Evolutionary conservation across 2,113 vertebrate species (phyloP), one percentile per base, ranked within the genome.

Genomic region (Pterocles orientalis): DNA sequence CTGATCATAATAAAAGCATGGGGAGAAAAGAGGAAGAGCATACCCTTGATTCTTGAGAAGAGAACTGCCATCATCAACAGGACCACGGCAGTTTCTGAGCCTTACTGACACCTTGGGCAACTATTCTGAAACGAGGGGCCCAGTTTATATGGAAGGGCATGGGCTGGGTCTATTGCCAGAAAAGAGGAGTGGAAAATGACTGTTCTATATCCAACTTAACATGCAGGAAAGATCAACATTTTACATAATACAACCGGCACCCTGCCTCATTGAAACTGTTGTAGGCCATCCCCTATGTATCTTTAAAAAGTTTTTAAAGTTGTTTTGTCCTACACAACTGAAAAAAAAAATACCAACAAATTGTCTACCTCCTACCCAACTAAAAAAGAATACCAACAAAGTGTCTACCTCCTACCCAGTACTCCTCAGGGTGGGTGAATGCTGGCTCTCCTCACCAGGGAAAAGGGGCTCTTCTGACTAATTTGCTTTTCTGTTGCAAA

Each of bases 181-280:
- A 62, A 70, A 96, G 93, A 96, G 91, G 94, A 57, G 58, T 92
- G 50, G 78, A 69, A 88, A 45, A 20, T 0, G 0, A 54, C 88
- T 83, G 17, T 39, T 95, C 83, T 72, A 21, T 65, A 96, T 92
- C 88, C 83, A 87, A 80, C 96, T 95, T 94, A 77, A 77, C 48
- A 75, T 14, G 25, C 71, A 71, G 80, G 69, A 45, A 89, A 81
- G 77, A 88, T 90, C 90, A 94, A 69, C 88, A 57, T 58, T 96
- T 96, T 97, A 95, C 51, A 75, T 97, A 97, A 98, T 16, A 36
- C 16, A 34, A 43, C 58, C 86, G 92, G 94, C 86, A 81, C 64
- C 29, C 53, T 86, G 88, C 86, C 80, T 51, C 61, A 81, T 36
- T 56, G 60, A 69, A 79, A 76, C 24, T 12, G 3, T 45, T 28